Conservation (phyloP, 2,888 invertebrate species). For the Cerceris ruficornis region DNA sequence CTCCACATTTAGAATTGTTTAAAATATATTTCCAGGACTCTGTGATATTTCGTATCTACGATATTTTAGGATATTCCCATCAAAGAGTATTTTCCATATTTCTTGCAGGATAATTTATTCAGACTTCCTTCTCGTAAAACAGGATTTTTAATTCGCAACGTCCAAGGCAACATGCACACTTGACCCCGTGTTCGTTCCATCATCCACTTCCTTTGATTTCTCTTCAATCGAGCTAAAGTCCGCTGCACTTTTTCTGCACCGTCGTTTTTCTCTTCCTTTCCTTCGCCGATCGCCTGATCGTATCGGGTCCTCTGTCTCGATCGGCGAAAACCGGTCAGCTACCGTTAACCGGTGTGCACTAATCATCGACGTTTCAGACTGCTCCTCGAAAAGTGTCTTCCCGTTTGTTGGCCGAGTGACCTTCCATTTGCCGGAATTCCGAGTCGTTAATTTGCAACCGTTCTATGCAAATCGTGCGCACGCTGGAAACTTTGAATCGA, state of each 20-base stretch:
- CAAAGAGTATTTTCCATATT: too few relatives aligned
- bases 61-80: too few relatives aligned
- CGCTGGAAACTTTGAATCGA: not conserved
- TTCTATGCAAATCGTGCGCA: not conserved
- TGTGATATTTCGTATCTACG: too few relatives aligned
- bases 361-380: slow-evolving; percentile 7
- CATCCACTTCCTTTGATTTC: slow-evolving; percentile 12
- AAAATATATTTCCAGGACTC: too few relatives aligned
- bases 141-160: too few relatives aligned
- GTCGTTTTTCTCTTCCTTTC: slow-evolving; percentile 3
- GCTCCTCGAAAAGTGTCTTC: not conserved
- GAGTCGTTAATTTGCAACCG: not conserved
- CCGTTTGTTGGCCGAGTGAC: slow-evolving; percentile 1
- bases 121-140: too few relatives aligned
- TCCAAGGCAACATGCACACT: too few relatives aligned
- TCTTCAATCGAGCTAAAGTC: slow-evolving; percentile 1
- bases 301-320: not conserved
- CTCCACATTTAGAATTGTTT: too few relatives aligned
- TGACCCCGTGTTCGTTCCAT: too few relatives aligned
- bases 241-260: slow-evolving; percentile 15
- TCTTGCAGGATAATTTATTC: too few relatives aligned
- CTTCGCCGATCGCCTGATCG: not conserved
- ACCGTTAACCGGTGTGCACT: slow-evolving; percentile 32
- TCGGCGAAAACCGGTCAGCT: slow-evolving; percentile 1
- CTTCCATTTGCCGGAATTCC: not conserved